Percentiles rank a stretch among this genome's conserved stretches.
phyloP scores from a whole-genome alignment of 2,113 vertebrate genomes.

The Nansenia antarctica region DNA sequence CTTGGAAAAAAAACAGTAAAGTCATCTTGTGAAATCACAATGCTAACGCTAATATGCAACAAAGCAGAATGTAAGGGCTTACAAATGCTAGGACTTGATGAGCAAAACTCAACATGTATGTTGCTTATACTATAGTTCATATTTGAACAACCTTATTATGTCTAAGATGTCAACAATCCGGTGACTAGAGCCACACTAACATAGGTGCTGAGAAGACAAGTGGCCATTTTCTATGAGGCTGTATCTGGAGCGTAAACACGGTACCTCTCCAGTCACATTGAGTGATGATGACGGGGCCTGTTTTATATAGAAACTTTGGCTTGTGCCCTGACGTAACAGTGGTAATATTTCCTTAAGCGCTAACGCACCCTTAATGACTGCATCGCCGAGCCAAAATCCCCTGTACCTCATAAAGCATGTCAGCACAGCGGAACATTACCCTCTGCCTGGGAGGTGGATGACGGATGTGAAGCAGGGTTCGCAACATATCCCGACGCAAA shows the following conservation, averaged over 20 bases:
- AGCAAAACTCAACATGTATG: too few relatives aligned
- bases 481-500: neutral
- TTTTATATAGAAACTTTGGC: neutral
- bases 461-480: neutral
- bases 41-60: neutral
- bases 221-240: neutral
- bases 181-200: too few relatives aligned
- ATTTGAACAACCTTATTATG: too few relatives aligned
- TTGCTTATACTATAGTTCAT: too few relatives aligned
- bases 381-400: constrained; percentile 4
- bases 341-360: constrained; percentile 13
- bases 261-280: neutral
- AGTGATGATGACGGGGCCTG: neutral
- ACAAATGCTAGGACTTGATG: too few relatives aligned
- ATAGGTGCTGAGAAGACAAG: too few relatives aligned
- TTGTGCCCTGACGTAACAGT: neutral
- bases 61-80: too few relatives aligned
- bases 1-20: neutral
- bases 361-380: constrained; percentile 7
- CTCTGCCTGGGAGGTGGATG: neutral
- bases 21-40: too few relatives aligned
- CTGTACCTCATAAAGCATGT: neutral
- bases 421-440: neutral
- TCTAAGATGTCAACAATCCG: too few relatives aligned
- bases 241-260: neutral